Base-by-base conservation (phyloP, 2,797 vertebrate genomes). In the Amphiprion clarkii region DNA sequence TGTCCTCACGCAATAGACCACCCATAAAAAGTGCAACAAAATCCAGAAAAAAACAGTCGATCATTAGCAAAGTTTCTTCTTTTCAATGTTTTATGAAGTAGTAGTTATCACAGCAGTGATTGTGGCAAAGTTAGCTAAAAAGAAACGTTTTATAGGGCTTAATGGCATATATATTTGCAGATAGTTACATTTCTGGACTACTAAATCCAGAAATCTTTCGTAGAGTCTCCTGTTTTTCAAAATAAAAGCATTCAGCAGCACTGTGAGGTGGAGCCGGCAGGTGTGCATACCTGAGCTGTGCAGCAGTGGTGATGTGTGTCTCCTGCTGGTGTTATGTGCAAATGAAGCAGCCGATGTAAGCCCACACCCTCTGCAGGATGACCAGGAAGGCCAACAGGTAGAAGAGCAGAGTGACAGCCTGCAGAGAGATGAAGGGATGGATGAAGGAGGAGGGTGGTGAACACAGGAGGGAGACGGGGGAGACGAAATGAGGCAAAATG, bases 341-440 rank as follows among this genome's bases (percentile, higher is more conserved):
- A 67, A 93, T 86, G 78, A 95, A 87, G 80, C 85, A 93, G 81
- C 92, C 83, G 73, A 95, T 88, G 82, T 87, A 93, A 79, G 79
- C 81, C 94, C 95, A 96, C 16, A 90, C 74, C 80, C 92, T 91
- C 87, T 95, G 95, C 55, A 95, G 92, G 88, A 96, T 88, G 82
- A 95, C 73, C 87, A 95, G 84, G 86, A 95, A 88, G 67, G 87
- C 92, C 87, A 96, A 21, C 81, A 95, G 71, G 88, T 94, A 96
- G 92, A 95, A 91, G 86, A 93, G 44, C 64, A 95, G 82, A 23
- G 87, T 93, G 85, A 95, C 86, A 48, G 89, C 91, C 95, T 96
- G 88, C 53, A 84, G 81, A 49, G 39, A 79, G 61, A 62, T n/a
- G 62, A 56, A 55, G 60, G 57, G 48, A 3, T 10, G n/a, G n/a